Percentiles rank a stretch among this genome's conserved stretches.
Conservation (phyloP, 2,113 vertebrate species). For the Pseudonaja textilis region DNA sequence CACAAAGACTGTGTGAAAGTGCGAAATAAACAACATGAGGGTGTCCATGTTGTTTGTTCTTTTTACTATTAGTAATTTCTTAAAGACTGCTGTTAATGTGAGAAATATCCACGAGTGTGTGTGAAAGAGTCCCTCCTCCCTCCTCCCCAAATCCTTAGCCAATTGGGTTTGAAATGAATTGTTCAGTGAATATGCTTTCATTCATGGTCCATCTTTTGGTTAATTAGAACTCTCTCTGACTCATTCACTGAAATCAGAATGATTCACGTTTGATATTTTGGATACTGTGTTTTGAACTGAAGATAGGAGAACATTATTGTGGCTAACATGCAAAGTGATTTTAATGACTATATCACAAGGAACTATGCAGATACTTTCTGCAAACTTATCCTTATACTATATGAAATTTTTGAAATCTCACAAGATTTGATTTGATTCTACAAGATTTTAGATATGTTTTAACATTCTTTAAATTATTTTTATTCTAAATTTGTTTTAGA, state of each 20-base stretch:
- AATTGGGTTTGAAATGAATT: background rate
- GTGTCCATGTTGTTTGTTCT: background rate
- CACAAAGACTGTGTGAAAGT: background rate
- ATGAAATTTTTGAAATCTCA: background rate
- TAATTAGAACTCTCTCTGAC: background rate
- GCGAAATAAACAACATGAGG: slow-evolving; percentile 8
- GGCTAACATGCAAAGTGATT: background rate
- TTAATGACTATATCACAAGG: background rate
- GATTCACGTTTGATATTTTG: background rate
- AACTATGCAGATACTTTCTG: background rate
- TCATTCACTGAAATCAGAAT: background rate
- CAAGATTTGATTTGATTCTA: background rate
- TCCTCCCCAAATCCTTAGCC: no score
- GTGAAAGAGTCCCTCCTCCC: background rate
- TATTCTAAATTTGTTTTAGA: background rate
- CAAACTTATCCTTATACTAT: background rate
- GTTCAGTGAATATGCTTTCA: background rate
- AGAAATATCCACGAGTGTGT: background rate
- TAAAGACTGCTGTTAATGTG: background rate
- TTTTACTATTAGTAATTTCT: background rate
- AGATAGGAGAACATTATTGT: background rate
- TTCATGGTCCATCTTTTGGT: background rate
- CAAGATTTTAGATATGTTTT: background rate
- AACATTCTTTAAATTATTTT: background rate
- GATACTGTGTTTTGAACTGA: background rate